Evolutionary conservation across 2,888 invertebrate species (phyloP).

Genomic region (Galeopsomyia nigrocyanea): DNA sequence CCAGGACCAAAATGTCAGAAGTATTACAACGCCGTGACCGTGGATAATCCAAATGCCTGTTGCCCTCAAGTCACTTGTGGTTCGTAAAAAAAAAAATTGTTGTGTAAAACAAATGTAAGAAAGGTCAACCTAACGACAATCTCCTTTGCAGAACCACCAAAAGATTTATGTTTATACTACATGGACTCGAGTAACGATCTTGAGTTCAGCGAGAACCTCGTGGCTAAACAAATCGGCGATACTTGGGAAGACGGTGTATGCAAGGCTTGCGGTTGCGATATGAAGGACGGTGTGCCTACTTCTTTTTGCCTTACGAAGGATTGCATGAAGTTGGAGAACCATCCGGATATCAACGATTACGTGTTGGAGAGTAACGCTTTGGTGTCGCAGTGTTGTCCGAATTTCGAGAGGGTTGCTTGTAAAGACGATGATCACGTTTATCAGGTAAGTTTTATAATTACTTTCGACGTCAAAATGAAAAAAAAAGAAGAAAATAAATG

Average conservation of each 20-base stretch:
- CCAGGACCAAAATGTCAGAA: slow-evolving; percentile 73
- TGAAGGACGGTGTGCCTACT: slow-evolving; percentile 61
- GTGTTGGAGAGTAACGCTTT: slow-evolving; percentile 71
- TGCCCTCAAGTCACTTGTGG: slow-evolving; percentile 79
- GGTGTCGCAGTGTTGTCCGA: slow-evolving; percentile 78
- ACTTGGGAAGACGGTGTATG: slow-evolving; percentile 82
- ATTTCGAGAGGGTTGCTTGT: slow-evolving; percentile 74
- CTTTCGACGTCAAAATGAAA: no score
- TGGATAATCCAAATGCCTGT: slow-evolving; percentile 69
- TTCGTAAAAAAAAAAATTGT: slow-evolving; percentile 59
- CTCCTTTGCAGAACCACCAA: slow-evolving; percentile 71
- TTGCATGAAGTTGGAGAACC: slow-evolving; percentile 70
- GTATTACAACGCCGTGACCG: slow-evolving; percentile 70
- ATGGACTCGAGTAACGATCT: slow-evolving; percentile 70
- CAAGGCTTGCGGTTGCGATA: slow-evolving; percentile 74
- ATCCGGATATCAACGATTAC: slow-evolving; percentile 71
- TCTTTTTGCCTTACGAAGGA: slow-evolving; percentile 71
- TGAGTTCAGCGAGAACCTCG: neutral
- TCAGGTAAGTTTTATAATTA: slow-evolving; percentile 49
- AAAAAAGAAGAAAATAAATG: neutral
- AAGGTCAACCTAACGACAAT: no score
- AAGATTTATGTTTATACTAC: slow-evolving; percentile 76
- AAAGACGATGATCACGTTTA: slow-evolving; percentile 64
- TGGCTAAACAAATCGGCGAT: slow-evolving; percentile 66
- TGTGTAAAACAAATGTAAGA: no score